Evolutionary conservation across 2,113 vertebrate species (phyloP), one percentile per base, ranked within the genome.

Genomic region (Brachyhypopomus occidentalis): DNA sequence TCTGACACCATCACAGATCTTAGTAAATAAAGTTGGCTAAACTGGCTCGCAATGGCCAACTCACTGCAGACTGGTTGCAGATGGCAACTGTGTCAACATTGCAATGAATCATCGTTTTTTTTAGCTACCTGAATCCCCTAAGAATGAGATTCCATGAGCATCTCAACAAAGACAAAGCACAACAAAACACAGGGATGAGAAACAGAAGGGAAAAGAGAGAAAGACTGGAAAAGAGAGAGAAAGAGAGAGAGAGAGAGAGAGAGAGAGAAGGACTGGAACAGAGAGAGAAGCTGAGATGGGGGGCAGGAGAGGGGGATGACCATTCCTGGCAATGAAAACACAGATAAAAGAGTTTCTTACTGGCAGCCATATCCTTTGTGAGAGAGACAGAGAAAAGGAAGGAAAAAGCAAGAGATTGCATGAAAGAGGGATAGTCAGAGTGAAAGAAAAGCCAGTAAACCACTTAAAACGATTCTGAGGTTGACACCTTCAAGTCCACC

Each of bases 381-480:
- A 94, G 90, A 87, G 84, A 94, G 92, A 94, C 56, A 92, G 91
- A 88, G 86, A 93, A 82, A 92, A 88, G 92, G 89, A 93, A 90
- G 88, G 73, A 89, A 87, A 91, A 84, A 93, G 88, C 86, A 75
- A 91, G 82, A 88, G 38, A 55, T 70, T 59, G 91, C 88, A 90
- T 94, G 86, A 93, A 92, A 94, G 91, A 89, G 83, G 90, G 90
- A 90, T 83, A 94, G 89, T 94, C 93, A 94, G 84, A 94, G 79
- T 74, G 91, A 93, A 87, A 94, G 87, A 92, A 86, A 89, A 89
- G 91, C 77, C 85, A 89, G 86, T 79, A 84, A 90, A 94, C 93
- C 93, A 94, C 93, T 93, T 94, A 72, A 94, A 93, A 94, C 87
- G 81, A 59, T 72, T 88, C 88, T 94, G 93, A 94, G 93, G 92